These are phyloP conservation scores for Drosophila atripex DNA, from an alignment of 2,888 invertebrate genomes.

Conservation along the genomic window DNA sequence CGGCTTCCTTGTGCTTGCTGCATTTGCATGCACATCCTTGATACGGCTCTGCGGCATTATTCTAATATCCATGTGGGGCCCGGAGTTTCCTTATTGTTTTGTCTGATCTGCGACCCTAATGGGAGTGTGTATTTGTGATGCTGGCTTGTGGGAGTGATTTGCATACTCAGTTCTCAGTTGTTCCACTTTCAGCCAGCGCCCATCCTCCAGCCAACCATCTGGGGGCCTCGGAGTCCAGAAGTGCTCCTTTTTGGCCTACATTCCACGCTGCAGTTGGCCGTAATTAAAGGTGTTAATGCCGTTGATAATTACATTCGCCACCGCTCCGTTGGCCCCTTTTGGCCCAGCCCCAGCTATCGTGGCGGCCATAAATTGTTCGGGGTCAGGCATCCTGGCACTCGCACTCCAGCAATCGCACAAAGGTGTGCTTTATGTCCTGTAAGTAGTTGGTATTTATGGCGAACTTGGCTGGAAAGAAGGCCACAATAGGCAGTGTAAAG, in stretches of 20 bases:
- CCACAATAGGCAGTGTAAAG: neutral
- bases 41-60: constrained; percentile 66
- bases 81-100: constrained; percentile 35
- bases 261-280: constrained; percentile 48
- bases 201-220: constrained; percentile 1
- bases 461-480: constrained; percentile 34
- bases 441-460: constrained; percentile 59
- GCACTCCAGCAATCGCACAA: constrained; percentile 16
- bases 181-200: constrained; percentile 18
- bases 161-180: constrained; percentile 52
- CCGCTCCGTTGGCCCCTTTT: constrained; percentile 15
- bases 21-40: constrained; percentile 61
- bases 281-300: constrained; percentile 79
- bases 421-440: constrained; percentile 62
- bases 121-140: constrained; percentile 10
- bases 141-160: constrained; percentile 44
- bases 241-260: constrained; percentile 59
- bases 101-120: constrained; percentile 54
- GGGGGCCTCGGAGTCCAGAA: neutral
- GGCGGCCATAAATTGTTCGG: constrained; percentile 64
- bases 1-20: constrained; percentile 24
- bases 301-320: constrained; percentile 69
- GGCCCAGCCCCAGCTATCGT: constrained; percentile 52
- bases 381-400: constrained; percentile 32
- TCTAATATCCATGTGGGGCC: constrained; percentile 63